Evolutionary conservation across 2,888 invertebrate species (phyloP), one percentile per base, ranked within the genome.

Genomic region (Cecidostiba fungosa): DNA sequence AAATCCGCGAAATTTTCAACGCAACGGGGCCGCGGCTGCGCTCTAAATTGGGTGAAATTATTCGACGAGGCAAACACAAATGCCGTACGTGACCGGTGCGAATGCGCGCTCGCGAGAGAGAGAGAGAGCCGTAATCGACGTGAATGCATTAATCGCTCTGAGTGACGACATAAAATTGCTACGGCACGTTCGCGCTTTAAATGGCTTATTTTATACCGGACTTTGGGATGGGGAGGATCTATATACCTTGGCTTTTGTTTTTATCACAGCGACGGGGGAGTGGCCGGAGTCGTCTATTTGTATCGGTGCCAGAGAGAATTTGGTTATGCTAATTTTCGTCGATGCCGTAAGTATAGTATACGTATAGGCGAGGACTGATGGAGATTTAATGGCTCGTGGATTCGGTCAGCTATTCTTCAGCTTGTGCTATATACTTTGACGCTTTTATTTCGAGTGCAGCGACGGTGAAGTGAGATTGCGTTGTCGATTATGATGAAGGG

Each of bases 41-140:
- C 54, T 59, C 54, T 19, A 59, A 59, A 59, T 59, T 59, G 54
- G 6, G 4, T 32, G 14, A 78, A 73, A 84, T 79, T 84, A 84
- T 84, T 77, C 84, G 74, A 66, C 78, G 79, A 50, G 23, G 79
- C 79, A 50, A 50, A 84, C 54, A 59, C 84, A 79, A 79, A 84
- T 29, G 76, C 36, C n/a, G 73, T 79, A 66, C 54, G 79, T 74
- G 73, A 62, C 62, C 43, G 47, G 19, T 6, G 39, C 36, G 43
- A 54, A 32, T 29, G 47, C 69, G 54, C 47, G 77, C 0, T 16
- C 12, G 50, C 16, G 5, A 43, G 43, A 32, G 26, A 43, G 43
- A 43, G 43, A 43, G 12, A 43, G 43, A 32, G 29, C 14, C 23
- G 72, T 74, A 74, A 84, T 84, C 78, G 83, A 78, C 47, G 73